Percentiles rank a stretch among this genome's conserved stretches.
Evolutionary conservation across 2,888 invertebrate species (phyloP).

Genomic region (Lochmaea capreae): DNA sequence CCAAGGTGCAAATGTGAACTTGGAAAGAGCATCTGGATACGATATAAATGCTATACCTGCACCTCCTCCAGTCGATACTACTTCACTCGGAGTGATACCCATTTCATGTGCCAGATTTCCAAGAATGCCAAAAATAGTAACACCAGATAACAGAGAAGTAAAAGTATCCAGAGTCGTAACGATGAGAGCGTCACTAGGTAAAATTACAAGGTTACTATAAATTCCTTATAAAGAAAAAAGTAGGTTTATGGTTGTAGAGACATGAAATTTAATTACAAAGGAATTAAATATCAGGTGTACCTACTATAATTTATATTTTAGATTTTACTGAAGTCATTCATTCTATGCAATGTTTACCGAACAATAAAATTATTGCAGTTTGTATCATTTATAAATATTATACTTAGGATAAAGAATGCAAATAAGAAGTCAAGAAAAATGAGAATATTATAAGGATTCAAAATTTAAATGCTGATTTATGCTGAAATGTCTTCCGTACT

Average conservation of each 20-base stretch:
- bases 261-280: no score
- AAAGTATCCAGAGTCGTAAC: slow-evolving; percentile 85
- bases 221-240: not conserved
- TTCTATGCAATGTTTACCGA: no score
- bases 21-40: slow-evolving; percentile 85
- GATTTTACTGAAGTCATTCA: no score
- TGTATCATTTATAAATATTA: no score
- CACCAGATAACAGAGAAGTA: slow-evolving; percentile 84
- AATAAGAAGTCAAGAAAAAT: no score
- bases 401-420: no score
- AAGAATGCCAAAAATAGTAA: slow-evolving; percentile 85
- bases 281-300: no score
- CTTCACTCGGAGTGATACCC: slow-evolving; percentile 71
- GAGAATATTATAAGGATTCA: no score
- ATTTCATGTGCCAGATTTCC: slow-evolving; percentile 82
- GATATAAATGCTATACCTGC: slow-evolving; percentile 86
- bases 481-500: no score
- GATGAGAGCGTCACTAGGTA: slow-evolving; percentile 79
- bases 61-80: slow-evolving; percentile 80
- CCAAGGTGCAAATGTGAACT: slow-evolving; percentile 80
- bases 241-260: not conserved
- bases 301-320: no score
- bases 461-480: no score
- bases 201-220: not conserved
- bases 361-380: no score